Base-by-base conservation (phyloP, 1,140 invertebrate species). In the Zophobas morio region DNA sequence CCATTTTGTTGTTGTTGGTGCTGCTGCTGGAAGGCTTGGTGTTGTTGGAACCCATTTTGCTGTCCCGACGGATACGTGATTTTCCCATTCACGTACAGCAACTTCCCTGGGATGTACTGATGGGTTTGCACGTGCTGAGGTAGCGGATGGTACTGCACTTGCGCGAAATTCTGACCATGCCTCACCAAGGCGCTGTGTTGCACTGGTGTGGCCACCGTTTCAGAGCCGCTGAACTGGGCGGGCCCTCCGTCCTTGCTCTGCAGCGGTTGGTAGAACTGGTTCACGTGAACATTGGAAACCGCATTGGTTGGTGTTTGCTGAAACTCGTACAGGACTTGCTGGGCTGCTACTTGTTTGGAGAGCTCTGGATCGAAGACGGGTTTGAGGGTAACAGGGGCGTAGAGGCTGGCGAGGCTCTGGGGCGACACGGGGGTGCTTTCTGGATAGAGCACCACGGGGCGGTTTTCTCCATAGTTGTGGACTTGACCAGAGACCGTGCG, bases 321-420 rank as follows among this genome's bases (percentile, higher is more conserved):
- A 32, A 81, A 82, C 57, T 83, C 81, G 74, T 83, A 82, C 0
- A 83, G 76, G 32, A 83, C 79, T 78, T 83, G 82, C 66, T 82
- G 81, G 36, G 80, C 79, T 32, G 82, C 78, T n/a, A 82, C 80
- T 76, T 82, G 76, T 47, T 82, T 78, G 47, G 81, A 77, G 46
- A 78, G 73, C 74, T 80, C 79, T 42, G 78, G 56, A 32, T 79
- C 78, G 49, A 81, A 79, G 39, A 78, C 78, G 40, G 75, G 37
- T 66, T 46, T 70, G 2, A 72, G 32, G 0, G 76, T 70, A 39
- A 74, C 35, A 66, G 60, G 60, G 49, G 46, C 5, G 60, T 75
- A 42, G 71, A 70, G 46, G 33, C 53, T 8, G 56, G 51, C 37
- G 36, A 77, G 34, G 42, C 57, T 35, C 51, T 32, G 60, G 2